A percentile compares a stretch with the other conserved stretches of the same genome.
phyloP scores from a whole-genome alignment of 2,797 vertebrate genomes.

The Acanthiza pusilla region DNA sequence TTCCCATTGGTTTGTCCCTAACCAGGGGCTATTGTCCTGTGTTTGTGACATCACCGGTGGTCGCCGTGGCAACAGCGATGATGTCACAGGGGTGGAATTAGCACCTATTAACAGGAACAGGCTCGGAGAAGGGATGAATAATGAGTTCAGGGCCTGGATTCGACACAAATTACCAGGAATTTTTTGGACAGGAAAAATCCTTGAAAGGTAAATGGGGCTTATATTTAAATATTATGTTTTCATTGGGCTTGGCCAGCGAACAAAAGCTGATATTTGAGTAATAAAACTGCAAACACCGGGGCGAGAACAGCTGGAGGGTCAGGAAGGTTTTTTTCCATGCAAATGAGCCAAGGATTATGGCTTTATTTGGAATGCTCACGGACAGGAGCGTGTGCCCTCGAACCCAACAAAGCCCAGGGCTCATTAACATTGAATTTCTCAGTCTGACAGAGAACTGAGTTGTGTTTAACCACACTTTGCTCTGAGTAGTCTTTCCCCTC shows the following conservation, averaged over 20 bases:
- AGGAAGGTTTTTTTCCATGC: constrained; percentile 48
- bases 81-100: constrained; percentile 55
- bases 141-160: neutral
- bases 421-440: neutral
- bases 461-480: neutral
- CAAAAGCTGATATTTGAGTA: constrained; percentile 56
- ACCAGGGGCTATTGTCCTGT: constrained; percentile 34
- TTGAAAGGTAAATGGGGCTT: constrained; percentile 70
- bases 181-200: constrained; percentile 62
- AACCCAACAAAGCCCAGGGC: neutral
- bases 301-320: constrained; percentile 63
- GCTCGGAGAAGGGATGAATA: constrained; percentile 34
- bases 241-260: constrained; percentile 39
- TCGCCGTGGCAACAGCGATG: constrained; percentile 27
- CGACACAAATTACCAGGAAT: constrained; percentile 54
- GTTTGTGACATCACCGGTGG: constrained; percentile 62
- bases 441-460: neutral
- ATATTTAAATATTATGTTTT: constrained; percentile 64
- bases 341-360: constrained; percentile 47
- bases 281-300: constrained; percentile 38
- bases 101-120: neutral
- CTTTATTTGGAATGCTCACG: neutral
- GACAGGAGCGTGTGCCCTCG: neutral
- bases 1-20: neutral
- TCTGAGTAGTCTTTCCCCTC: neutral